These are phyloP conservation scores for Micromesistius poutassou DNA, from an alignment of 2,797 vertebrate species.

Conservation along the genomic window DNA sequence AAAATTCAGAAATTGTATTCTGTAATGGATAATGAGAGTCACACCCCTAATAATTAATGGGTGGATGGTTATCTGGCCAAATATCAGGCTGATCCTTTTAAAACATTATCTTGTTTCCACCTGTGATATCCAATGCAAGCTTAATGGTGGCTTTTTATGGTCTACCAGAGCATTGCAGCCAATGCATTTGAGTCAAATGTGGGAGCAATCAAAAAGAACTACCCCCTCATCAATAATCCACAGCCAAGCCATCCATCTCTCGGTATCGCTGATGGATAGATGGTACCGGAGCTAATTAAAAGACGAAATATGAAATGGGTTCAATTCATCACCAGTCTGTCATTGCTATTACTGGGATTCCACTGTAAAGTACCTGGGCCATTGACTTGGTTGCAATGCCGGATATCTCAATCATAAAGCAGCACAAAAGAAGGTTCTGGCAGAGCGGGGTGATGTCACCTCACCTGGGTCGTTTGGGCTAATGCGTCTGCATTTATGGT, in stretches of 20 bases:
- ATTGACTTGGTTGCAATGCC: slow-evolving; percentile 51
- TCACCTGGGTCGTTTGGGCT: slow-evolving; percentile 39
- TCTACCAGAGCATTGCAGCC: slow-evolving; percentile 35
- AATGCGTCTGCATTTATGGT: background rate
- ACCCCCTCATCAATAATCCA: slow-evolving; percentile 71
- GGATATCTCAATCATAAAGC: slow-evolving; percentile 65
- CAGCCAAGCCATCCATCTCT: slow-evolving; percentile 64
- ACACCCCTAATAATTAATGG: background rate
- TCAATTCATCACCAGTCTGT: slow-evolving; percentile 67
- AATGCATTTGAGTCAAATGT: slow-evolving; percentile 64
- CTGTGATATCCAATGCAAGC: slow-evolving; percentile 22
- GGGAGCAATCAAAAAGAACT: slow-evolving; percentile 69
- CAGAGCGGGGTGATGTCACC: slow-evolving; percentile 39
- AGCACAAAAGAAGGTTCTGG: slow-evolving; percentile 4
- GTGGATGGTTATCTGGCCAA: background rate
- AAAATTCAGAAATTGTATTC: no score
- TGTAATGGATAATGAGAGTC: background rate
- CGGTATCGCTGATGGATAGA: slow-evolving; percentile 61
- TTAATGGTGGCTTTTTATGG: slow-evolving; percentile 45
- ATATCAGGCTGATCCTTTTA: background rate
- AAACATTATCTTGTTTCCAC: background rate
- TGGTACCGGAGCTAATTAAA: slow-evolving; percentile 67
- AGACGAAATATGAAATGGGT: slow-evolving; percentile 70
- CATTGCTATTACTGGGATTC: slow-evolving; percentile 52
- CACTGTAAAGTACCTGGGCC: slow-evolving; percentile 49